Evolutionary conservation across 2,888 invertebrate genomes (phyloP), one percentile per base, ranked within the genome.

Genomic region (Liodrosophila aerea): DNA sequence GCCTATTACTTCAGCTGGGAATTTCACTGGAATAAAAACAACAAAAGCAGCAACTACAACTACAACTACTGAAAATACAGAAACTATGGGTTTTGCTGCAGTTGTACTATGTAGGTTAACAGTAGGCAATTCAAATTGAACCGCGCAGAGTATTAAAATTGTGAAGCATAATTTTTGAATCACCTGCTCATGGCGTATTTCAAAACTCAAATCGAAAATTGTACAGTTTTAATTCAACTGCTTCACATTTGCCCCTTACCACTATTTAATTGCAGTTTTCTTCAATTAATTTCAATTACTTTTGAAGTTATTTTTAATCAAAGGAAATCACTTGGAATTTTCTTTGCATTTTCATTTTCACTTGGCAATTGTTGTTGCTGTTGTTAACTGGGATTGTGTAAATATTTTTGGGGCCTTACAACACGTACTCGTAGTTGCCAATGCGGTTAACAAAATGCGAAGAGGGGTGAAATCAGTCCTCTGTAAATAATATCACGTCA

Each of bases 401-500:
- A 59, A 71, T 62, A 57, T 57, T 67, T n/a, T 44, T 41, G 37
- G 53, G 16, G 5, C 37, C 27, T 33, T 43, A 47, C 40, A 45
- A 40, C 54, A 60, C 54, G 54, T 68, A 54, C 47, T 56, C n/a
- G n/a, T n/a, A n/a, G n/a, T 72, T 22, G 51, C 41, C 37, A 68
- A 72, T 72, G 68, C 68, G 68, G 82, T 64, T 68, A 64, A 49
- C 51, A 66, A 63, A 39, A 66, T 51, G 61, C 58, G 78, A 77
- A 22, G 22, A 22, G 22, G 78, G 78, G 78, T 81, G 78, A 78
- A 78, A 82, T 85, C 78, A 85, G 85, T 78, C 78, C 78, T 82
- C 71, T 78, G 78, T 78, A 78, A 78, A 85, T 78, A 78, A 78
- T 85, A 77, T 73, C 73, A 85, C 74, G 82, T 78, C 77, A 74